phyloP scores from a whole-genome alignment of 2,797 vertebrate genomes.

The Eulemur albifrons region DNA sequence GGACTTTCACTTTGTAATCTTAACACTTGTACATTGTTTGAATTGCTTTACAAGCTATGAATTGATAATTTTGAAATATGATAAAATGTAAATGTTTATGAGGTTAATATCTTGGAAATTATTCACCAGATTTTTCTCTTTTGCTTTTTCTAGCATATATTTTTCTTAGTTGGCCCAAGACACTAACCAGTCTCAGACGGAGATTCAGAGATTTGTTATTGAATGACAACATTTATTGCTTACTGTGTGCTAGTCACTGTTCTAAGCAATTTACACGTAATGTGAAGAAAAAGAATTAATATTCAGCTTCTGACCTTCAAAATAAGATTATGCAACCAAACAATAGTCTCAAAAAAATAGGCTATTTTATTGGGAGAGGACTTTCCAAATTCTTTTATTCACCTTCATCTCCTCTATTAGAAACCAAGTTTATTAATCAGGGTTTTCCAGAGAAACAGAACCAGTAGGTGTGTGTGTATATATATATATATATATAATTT shows the following conservation, averaged over 20 bases:
- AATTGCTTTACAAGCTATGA: background rate
- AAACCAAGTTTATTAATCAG: background rate
- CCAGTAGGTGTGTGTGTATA: background rate
- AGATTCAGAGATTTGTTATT: background rate
- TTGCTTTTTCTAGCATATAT: background rate
- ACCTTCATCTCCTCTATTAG: background rate
- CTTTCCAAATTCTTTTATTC: background rate
- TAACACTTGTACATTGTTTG: background rate
- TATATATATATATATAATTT: background rate
- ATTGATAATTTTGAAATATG: conserved; percentile 2
- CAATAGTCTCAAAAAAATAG: background rate
- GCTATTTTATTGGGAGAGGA: background rate
- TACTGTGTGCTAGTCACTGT: background rate
- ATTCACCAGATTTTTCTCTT: conserved; percentile 1
- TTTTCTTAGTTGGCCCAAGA: background rate
- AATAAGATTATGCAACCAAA: background rate
- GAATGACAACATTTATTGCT: background rate
- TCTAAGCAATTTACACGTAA: background rate
- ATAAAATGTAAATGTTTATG: background rate
- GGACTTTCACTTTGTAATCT: background rate
- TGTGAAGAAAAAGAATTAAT: background rate
- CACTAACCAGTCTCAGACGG: background rate
- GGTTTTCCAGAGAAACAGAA: background rate
- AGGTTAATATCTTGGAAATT: background rate
- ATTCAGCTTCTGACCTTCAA: conserved; percentile 24